A percentile compares a stretch with the other conserved stretches of the same genome.
Evolutionary conservation across 2,888 invertebrate genomes (phyloP).

Genomic region (Arenicola marina): DNA sequence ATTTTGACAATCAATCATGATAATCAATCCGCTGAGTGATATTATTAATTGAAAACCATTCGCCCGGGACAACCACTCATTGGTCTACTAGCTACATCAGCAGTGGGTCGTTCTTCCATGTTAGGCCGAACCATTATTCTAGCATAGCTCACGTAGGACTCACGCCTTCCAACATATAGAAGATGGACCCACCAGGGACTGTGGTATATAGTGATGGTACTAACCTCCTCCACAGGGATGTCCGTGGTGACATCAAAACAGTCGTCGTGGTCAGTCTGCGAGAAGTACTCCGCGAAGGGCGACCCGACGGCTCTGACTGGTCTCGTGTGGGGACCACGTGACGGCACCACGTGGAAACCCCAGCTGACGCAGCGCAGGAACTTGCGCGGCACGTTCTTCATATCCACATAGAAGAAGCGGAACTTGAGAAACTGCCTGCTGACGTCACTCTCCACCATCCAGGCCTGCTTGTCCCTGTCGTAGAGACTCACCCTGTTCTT

Average conservation of each 20-base stretch:
- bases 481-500: constrained; percentile 67
- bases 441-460: constrained; percentile 78
- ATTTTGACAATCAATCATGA: no score
- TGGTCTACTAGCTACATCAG: no score
- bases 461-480: constrained; percentile 80
- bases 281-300: constrained; percentile 79
- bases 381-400: constrained; percentile 74
- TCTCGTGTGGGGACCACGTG: constrained; percentile 5
- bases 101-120: no score
- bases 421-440: constrained; percentile 77
- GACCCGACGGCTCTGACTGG: constrained; percentile 41
- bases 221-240: constrained; percentile 74
- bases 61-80: no score
- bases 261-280: constrained; percentile 77
- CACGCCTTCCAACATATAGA: no score
- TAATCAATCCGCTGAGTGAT: no score
- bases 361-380: constrained; percentile 67
- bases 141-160: no score
- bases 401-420: constrained; percentile 67
- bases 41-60: no score
- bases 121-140: no score
- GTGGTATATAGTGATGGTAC: constrained; percentile 23
- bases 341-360: constrained; percentile 31
- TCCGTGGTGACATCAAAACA: constrained; percentile 82
- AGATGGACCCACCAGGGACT: no score